These are phyloP conservation scores for Patiria miniata DNA, from an alignment of 35 echinoderm and acorn worm genomes.

Conservation along the genomic window DNA sequence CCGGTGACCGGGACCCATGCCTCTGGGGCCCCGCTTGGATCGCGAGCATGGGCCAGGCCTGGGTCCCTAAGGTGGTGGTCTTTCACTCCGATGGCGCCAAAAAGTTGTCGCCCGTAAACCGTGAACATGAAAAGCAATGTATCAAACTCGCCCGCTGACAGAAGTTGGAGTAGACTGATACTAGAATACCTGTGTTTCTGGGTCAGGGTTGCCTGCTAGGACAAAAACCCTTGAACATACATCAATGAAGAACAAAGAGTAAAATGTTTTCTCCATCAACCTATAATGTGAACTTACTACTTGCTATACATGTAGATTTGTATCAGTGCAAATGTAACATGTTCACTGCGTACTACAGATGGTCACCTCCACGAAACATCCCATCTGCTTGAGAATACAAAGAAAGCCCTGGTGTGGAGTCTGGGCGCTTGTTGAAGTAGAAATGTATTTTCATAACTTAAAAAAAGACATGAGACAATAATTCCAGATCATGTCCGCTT, in stretches of 20 bases:
- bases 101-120: slow-evolving; percentile 30
- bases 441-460: too few relatives aligned
- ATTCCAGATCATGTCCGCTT: too few relatives aligned
- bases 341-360: too few relatives aligned
- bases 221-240: too few relatives aligned
- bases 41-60: neutral
- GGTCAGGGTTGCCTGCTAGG: neutral
- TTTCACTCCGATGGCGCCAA: slow-evolving; percentile 20
- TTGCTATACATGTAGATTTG: too few relatives aligned
- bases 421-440: too few relatives aligned
- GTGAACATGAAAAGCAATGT: slow-evolving; percentile 23
- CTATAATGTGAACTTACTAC: too few relatives aligned
- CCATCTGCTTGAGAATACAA: too few relatives aligned
- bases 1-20: neutral
- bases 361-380: too few relatives aligned
- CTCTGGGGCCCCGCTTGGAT: neutral
- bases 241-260: neutral
- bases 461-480: too few relatives aligned
- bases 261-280: neutral
- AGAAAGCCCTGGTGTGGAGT: too few relatives aligned
- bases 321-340: too few relatives aligned
- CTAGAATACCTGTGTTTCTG: neutral
- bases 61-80: neutral
- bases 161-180: neutral
- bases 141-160: neutral